A percentile compares a stretch with the other conserved stretches of the same genome.
phyloP scores from a whole-genome alignment of 2,113 vertebrate species.

The Zingel zingel region DNA sequence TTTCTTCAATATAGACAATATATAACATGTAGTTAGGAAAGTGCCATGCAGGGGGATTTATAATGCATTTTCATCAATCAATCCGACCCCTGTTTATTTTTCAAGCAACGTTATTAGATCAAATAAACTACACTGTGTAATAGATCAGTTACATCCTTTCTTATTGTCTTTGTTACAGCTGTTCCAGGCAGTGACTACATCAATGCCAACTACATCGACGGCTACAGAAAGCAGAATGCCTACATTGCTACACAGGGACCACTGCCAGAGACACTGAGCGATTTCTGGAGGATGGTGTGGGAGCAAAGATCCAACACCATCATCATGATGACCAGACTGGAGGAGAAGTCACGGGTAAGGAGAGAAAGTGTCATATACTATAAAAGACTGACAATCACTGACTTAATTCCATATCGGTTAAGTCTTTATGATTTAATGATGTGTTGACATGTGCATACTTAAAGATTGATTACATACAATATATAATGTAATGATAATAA shows the following conservation, averaged over 20 bases:
- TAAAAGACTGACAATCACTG: not conserved
- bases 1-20: not conserved
- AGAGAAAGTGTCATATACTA: not conserved
- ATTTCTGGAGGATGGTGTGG: slow-evolving; percentile 98
- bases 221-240: slow-evolving; percentile 95
- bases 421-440: slow-evolving; percentile 12
- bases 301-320: slow-evolving; percentile 94
- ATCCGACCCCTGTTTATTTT: slow-evolving; percentile 3
- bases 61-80: slow-evolving; percentile 17
- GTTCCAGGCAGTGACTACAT: slow-evolving; percentile 97
- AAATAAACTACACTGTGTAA: not conserved
- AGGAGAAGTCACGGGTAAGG: slow-evolving; percentile 93
- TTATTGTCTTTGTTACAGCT: slow-evolving; percentile 74
- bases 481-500: slow-evolving; percentile 9
- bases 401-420: not conserved
- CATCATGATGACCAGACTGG: slow-evolving; percentile 94
- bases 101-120: not conserved
- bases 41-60: not conserved
- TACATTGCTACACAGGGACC: slow-evolving; percentile 97
- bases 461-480: not conserved
- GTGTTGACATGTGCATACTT: slow-evolving; percentile 8
- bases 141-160: not conserved
- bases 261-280: slow-evolving; percentile 91
- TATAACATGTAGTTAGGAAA: slow-evolving; percentile 4
- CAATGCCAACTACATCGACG: slow-evolving; percentile 96